Evolutionary conservation across 2,888 invertebrate genomes (phyloP), one percentile per base, ranked within the genome.

Genomic region (Strigamia transsilvanica): DNA sequence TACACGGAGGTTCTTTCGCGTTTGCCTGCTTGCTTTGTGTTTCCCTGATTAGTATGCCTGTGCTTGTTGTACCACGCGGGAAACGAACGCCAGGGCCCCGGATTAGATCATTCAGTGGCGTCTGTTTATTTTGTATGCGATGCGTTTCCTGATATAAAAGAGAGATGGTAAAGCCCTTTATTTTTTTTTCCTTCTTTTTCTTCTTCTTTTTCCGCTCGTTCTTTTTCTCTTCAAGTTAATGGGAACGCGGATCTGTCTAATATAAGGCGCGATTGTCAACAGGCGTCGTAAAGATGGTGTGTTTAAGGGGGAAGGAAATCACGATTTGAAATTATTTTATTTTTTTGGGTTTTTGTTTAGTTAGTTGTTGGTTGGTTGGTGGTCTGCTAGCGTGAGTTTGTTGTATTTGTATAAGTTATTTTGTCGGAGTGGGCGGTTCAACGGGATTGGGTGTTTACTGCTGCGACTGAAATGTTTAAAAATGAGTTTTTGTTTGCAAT

Each of bases 41-140:
- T 73, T 73, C 73, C 73, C 73, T 73, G 73, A 73, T 73, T 73
- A 73, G 73, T 73, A 73, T 73, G 73, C 73, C 73, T 73, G 32
- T 32, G 73, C 73, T 73, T 32, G 73, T 73, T 73, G 73, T 73
- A 73, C 73, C 73, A 73, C 73, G 27, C 73, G 73, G 51, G 51
- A 51, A 51, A 73, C 32, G 73, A 73, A 73, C 73, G 73, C 7
- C 27, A 73, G 27, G 73, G 73, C 73, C 73, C 73, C 73, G 73
- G 73, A 73, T 73, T 73, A 73, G 73, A 73, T 73, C 73, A 73
- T 73, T 73, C 73, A 73, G 73, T 73, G 73, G 73, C 73, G 73
- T 73, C 73, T 73, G 73, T 73, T 73, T 73, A 73, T 73, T 73
- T 73, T 73, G 73, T 73, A 73, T 73, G 73, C 73, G 73, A 73